Evolutionary conservation across 1,140 invertebrate species (phyloP).

Genomic region (Drosophila ficusphila): DNA sequence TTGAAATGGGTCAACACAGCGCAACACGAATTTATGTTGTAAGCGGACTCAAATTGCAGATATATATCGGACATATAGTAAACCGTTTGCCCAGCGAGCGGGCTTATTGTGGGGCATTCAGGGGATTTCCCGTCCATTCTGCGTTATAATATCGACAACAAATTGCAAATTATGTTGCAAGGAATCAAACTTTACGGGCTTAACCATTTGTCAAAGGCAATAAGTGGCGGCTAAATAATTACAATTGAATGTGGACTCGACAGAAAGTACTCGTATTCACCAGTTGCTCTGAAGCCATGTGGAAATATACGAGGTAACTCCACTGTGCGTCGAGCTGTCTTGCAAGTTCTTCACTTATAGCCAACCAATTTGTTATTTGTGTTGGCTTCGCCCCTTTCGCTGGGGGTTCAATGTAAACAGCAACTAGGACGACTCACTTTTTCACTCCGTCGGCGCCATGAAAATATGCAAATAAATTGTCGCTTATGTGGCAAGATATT

Average conservation of each 20-base stretch:
- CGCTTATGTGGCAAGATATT: conserved; percentile 30
- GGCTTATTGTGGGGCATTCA: background rate
- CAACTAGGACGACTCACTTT: conserved; percentile 25
- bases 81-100: background rate
- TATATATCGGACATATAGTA: background rate
- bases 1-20: conserved; percentile 58
- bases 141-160: conserved; percentile 2
- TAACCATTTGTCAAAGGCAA: background rate
- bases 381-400: background rate
- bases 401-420: conserved; percentile 40
- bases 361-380: conserved; percentile 13
- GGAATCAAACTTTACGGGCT: background rate
- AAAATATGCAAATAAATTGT: conserved; percentile 70
- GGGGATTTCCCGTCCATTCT: background rate
- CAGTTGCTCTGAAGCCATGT: too few species aligned
- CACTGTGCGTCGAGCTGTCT: background rate
- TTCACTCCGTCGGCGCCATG: conserved; percentile 10
- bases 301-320: too few species aligned
- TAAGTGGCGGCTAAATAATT: background rate
- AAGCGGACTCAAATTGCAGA: conserved; percentile 22
- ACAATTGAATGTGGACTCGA: too few species aligned
- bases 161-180: background rate
- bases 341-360: background rate
- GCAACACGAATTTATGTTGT: conserved; percentile 34
- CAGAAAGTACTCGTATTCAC: too few species aligned